Conservation (phyloP, 2,888 invertebrate species). For the Steinernema hermaphroditum region DNA sequence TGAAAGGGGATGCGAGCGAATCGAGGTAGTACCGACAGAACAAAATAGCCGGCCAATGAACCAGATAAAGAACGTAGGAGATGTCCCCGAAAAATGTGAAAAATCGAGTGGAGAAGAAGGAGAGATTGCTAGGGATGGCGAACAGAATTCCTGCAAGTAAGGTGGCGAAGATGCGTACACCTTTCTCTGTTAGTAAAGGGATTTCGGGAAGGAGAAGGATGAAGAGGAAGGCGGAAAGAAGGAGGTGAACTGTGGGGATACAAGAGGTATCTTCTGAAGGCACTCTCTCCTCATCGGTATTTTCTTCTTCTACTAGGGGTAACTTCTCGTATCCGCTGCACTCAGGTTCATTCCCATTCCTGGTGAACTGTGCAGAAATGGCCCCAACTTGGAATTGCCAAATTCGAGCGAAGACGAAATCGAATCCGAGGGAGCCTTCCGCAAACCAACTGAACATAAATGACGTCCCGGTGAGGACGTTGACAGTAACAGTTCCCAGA, state of each 20-base stretch:
- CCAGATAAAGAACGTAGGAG: constrained; percentile 32
- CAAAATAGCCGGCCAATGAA: constrained; percentile 32
- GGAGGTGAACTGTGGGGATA: neutral
- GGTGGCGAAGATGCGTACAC: constrained; percentile 9
- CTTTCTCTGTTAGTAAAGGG: neutral
- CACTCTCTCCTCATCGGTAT: neutral
- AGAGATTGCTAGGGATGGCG: neutral
- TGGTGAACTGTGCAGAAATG: neutral
- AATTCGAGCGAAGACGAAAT: constrained; percentile 4
- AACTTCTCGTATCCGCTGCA: too few relatives aligned
- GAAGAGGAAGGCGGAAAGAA: neutral
- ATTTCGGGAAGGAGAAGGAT: too few relatives aligned
- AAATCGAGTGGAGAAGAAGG: neutral
- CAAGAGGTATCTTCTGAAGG: neutral
- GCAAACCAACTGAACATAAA: too few relatives aligned
- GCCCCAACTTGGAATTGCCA: constrained; percentile 33
- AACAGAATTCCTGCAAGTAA: neutral
- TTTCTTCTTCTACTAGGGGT: too few relatives aligned
- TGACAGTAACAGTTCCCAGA: neutral
- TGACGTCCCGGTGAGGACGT: neutral
- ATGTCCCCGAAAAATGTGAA: constrained; percentile 29
- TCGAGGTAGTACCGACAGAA: constrained; percentile 12
- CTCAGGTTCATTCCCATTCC: neutral
- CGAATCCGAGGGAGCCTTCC: neutral
- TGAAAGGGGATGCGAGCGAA: too few relatives aligned